Evolutionary conservation across 2,113 vertebrate genomes (phyloP).

Genomic region (Sinocyclocheilus rhinocerous): DNA sequence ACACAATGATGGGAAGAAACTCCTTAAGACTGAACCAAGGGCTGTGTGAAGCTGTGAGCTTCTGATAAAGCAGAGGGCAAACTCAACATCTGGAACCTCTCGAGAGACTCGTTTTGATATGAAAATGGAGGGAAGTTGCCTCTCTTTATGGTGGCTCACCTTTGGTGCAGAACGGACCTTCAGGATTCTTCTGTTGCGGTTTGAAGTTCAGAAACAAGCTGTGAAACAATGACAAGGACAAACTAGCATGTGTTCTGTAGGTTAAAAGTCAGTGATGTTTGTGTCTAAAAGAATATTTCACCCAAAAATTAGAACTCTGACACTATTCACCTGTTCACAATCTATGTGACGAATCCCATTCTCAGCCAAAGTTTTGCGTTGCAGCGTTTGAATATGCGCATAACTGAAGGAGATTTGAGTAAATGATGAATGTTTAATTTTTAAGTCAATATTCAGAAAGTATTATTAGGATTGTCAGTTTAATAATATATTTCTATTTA

Average conservation of each 20-base stretch:
- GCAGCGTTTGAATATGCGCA: too few relatives aligned
- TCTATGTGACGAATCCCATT: background rate
- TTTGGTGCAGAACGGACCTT: background rate
- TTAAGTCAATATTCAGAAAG: background rate
- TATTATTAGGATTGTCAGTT: background rate
- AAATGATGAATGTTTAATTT: background rate
- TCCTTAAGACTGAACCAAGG: background rate
- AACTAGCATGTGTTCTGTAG: background rate
- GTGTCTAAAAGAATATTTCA: background rate
- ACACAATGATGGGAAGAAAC: background rate
- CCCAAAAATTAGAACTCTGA: background rate
- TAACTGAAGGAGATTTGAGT: background rate
- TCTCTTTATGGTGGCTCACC: background rate
- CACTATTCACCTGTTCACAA: background rate
- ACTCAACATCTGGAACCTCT: background rate
- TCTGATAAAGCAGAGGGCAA: background rate
- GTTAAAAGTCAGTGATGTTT: background rate
- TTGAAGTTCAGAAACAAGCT: background rate
- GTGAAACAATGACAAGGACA: background rate
- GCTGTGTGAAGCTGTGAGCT: background rate
- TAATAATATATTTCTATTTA: background rate
- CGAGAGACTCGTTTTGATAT: background rate
- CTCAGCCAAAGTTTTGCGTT: background rate
- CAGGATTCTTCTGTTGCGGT: conserved; percentile 1
- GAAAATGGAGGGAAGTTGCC: background rate